A percentile compares a stretch with the other conserved stretches of the same genome.
Conservation (phyloP, 2,113 vertebrate species). For the Parus major region DNA sequence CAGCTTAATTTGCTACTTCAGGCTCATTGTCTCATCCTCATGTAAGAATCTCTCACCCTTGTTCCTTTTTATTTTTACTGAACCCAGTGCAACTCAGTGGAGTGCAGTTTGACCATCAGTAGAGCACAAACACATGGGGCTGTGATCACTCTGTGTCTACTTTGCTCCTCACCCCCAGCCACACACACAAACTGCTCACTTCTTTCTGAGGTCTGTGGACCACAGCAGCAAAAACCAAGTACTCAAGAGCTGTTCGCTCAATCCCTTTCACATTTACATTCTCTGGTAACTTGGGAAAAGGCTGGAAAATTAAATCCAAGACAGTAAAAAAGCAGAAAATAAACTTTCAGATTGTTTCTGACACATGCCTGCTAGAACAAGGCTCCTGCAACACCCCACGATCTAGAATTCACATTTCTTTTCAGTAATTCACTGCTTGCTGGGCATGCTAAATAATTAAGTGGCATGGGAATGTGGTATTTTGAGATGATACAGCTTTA, state of each 20-base stretch:
- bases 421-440: not conserved
- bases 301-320: not conserved
- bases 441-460: not conserved
- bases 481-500: not conserved
- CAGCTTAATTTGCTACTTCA: not conserved
- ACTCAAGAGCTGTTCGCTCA: not conserved
- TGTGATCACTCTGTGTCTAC: not conserved
- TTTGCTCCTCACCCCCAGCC: not conserved
- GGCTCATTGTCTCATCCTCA: not conserved
- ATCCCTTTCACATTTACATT: not conserved
- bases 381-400: not conserved
- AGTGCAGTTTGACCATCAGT: fast-evolving
- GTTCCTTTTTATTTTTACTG: not conserved
- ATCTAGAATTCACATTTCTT: not conserved
- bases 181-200: not conserved
- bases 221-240: slow-evolving; percentile 9
- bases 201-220: not conserved
- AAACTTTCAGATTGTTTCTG: not conserved
- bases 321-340: not conserved
- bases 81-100: fast-evolving
- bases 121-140: fast-evolving
- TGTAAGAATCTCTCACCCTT: not conserved
- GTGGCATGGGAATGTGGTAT: not conserved
- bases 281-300: not conserved
- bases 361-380: not conserved